Evolutionary conservation across 2,797 vertebrate genomes (phyloP).

Genomic region (Scleropages formosus): DNA sequence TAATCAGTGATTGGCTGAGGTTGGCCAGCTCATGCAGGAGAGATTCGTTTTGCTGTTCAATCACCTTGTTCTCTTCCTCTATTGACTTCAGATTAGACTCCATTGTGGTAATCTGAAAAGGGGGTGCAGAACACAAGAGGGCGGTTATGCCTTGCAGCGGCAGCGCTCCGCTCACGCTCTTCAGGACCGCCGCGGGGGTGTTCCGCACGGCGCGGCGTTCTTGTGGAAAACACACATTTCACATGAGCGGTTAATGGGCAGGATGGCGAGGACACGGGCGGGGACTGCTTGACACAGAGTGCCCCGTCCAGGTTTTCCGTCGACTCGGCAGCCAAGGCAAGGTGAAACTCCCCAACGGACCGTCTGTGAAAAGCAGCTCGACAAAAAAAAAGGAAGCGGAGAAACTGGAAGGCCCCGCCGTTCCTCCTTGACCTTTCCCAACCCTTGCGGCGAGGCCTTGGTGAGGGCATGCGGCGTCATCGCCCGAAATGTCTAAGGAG

Average conservation of each 20-base stretch:
- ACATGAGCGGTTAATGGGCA: background rate
- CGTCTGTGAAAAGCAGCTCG: too few relatives aligned
- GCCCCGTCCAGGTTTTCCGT: too few relatives aligned
- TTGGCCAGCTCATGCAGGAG: constrained; percentile 95
- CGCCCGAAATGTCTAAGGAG: background rate
- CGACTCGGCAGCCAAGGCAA: too few relatives aligned
- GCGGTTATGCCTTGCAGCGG: background rate
- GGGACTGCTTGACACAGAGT: too few relatives aligned
- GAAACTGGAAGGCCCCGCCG: background rate
- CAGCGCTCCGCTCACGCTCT: background rate
- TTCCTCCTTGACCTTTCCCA: background rate
- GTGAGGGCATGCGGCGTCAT: background rate
- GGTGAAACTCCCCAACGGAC: too few relatives aligned
- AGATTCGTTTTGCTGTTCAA: constrained; percentile 97
- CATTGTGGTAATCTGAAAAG: constrained; percentile 93
- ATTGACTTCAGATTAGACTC: constrained; percentile 97
- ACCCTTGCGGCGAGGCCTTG: background rate
- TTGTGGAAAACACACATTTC: too few relatives aligned
- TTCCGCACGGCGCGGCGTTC: too few relatives aligned
- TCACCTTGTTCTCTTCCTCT: constrained; percentile 97
- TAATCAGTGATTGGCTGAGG: constrained; percentile 97
- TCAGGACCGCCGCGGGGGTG: too few relatives aligned
- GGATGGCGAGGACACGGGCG: too few relatives aligned
- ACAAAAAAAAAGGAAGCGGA: too few relatives aligned
- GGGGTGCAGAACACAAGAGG: background rate